phyloP scores from a whole-genome alignment of 2,888 invertebrate species.

The Clanis bilineata region DNA sequence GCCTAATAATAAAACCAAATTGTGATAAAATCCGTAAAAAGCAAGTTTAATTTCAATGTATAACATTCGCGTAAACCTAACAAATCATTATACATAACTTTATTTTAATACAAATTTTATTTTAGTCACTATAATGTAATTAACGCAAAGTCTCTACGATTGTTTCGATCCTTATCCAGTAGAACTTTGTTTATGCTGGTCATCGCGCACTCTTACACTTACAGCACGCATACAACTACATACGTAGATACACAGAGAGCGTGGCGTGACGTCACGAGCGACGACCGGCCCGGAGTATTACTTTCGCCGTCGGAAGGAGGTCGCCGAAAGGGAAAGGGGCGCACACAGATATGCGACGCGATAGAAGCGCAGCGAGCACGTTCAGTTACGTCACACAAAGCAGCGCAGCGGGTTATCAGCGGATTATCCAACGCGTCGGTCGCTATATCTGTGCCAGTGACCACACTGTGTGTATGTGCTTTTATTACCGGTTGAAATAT shows the following conservation, averaged over 20 bases:
- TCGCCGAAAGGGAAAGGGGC: conserved; percentile 51
- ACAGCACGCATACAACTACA: conserved; percentile 12
- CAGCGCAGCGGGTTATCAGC: background rate
- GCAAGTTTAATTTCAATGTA: too few relatives aligned
- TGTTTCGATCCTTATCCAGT: background rate
- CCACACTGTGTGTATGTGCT: background rate
- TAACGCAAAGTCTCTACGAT: too few relatives aligned
- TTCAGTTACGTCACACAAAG: conserved; percentile 2
- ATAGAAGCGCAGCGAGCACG: background rate
- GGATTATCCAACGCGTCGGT: background rate
- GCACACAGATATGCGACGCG: conserved; percentile 5
- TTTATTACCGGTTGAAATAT: background rate
- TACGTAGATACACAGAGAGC: conserved; percentile 9
- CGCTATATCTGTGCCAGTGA: background rate
- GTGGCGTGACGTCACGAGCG: conserved; percentile 12
- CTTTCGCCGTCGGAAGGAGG: conserved; percentile 52
- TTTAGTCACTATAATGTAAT: too few relatives aligned
- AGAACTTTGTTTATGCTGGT: background rate
- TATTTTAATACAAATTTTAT: too few relatives aligned
- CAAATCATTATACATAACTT: too few relatives aligned
- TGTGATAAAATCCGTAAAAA: too few relatives aligned
- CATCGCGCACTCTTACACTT: background rate
- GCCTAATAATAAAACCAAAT: too few relatives aligned
- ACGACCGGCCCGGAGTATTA: conserved; percentile 38
- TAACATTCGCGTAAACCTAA: too few relatives aligned